A percentile compares a stretch with the other conserved stretches of the same genome.
Evolutionary conservation across 92 coral and sea anemone species (phyloP).

Genomic region (Galaxea fascicularis): DNA sequence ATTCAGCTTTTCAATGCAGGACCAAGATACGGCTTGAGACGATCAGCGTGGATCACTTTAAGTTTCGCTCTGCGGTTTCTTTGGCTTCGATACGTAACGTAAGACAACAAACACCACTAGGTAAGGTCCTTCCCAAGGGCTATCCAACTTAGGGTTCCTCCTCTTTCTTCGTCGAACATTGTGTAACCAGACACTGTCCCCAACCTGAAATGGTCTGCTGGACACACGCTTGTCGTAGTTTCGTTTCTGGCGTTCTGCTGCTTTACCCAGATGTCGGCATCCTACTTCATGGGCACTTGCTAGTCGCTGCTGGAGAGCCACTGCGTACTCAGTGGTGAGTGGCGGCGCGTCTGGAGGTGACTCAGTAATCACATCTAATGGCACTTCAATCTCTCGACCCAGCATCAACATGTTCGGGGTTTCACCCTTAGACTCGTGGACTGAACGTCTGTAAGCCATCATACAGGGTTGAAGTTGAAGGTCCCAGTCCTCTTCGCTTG

Average conservation of each 20-base stretch:
- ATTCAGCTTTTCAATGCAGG: too few relatives aligned
- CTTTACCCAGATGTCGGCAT: neutral
- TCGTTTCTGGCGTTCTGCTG: too few relatives aligned
- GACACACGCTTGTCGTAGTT: too few relatives aligned
- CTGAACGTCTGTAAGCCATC: constrained; percentile 20
- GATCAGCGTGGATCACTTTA: too few relatives aligned
- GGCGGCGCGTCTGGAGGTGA: constrained; percentile 42
- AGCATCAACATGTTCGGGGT: too few relatives aligned
- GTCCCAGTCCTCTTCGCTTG: neutral
- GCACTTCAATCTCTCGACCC: constrained; percentile 64
- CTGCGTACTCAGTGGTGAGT: constrained; percentile 35
- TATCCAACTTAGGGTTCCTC: too few relatives aligned
- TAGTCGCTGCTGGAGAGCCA: constrained; percentile 22
- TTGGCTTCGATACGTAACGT: too few relatives aligned
- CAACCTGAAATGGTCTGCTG: constrained; percentile 36
- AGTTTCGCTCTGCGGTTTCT: too few relatives aligned
- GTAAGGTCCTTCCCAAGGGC: too few relatives aligned
- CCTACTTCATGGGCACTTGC: neutral
- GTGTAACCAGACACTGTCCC: constrained; percentile 74
- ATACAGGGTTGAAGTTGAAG: constrained; percentile 10
- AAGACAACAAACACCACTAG: too few relatives aligned
- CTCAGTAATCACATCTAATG: constrained; percentile 63
- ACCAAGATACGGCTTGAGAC: too few relatives aligned
- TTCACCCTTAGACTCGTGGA: too few relatives aligned
- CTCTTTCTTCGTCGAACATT: constrained; percentile 59